Conservation (phyloP, 2,797 vertebrate genomes). For the Muraenolepis orangiensis region DNA sequence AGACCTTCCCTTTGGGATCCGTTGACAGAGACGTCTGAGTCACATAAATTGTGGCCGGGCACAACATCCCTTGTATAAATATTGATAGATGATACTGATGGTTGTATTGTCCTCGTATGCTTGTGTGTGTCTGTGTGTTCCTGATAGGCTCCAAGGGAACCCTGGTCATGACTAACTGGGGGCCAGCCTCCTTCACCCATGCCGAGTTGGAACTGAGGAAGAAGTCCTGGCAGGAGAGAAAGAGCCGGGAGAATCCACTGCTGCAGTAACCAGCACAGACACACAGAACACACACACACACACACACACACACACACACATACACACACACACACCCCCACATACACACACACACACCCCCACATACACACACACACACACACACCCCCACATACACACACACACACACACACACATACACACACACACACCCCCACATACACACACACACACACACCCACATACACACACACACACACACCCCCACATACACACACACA, state of each 20-base stretch:
- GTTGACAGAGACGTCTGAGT: neutral
- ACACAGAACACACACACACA: neutral
- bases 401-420: too few species aligned
- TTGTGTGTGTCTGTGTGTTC: neutral
- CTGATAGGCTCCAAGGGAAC: constrained; percentile 82
- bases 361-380: too few species aligned
- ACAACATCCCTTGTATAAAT: neutral
- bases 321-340: too few species aligned
- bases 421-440: too few species aligned
- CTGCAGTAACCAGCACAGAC: neutral
- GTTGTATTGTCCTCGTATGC: neutral
- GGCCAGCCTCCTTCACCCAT: constrained; percentile 87
- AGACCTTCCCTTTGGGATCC: neutral
- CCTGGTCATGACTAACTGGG: constrained; percentile 91
- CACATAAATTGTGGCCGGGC: neutral
- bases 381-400: too few species aligned
- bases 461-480: neutral
- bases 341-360: too few species aligned
- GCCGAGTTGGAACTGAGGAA: constrained; percentile 83
- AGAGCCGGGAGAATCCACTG: constrained; percentile 56
- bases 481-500: too few species aligned
- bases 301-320: neutral
- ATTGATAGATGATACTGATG: neutral
- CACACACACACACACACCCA: too few species aligned
- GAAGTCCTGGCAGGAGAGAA: constrained; percentile 89